phyloP scores from a whole-genome alignment of 2,797 vertebrate species.

The Lagorchestes hirsutus region DNA sequence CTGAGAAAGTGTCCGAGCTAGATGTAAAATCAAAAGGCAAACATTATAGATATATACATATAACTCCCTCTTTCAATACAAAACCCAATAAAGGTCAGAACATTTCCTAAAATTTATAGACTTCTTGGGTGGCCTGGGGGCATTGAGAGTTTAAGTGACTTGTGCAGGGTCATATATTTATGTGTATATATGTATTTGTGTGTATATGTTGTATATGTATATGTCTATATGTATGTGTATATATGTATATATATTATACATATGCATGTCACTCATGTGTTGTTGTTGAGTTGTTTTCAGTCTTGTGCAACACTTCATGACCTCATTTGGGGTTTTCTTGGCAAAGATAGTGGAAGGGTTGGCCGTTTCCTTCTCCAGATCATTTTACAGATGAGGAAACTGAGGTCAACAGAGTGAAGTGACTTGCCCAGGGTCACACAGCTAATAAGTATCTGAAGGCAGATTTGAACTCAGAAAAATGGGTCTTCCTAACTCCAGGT shows the following conservation, averaged over 20 bases:
- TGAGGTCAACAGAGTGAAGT: not conserved
- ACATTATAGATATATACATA: not conserved
- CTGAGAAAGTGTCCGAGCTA: not conserved
- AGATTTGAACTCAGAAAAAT: constrained; percentile 6
- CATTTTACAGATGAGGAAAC: not conserved
- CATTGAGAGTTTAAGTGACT: not conserved
- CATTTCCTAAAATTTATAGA: not conserved
- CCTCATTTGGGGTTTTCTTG: not conserved
- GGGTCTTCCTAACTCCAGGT: not conserved
- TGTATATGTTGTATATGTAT: too few species aligned
- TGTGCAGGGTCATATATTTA: not conserved
- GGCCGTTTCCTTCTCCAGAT: not conserved
- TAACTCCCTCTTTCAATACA: not conserved
- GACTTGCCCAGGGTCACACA: not conserved
- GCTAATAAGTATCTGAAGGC: not conserved
- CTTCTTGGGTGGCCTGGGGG: not conserved
- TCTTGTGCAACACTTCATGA: not conserved
- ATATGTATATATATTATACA: not conserved
- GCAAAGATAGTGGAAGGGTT: not conserved
- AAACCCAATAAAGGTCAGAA: not conserved
- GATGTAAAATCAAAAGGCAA: not conserved
- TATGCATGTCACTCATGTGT: not conserved
- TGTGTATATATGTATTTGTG: too few species aligned
- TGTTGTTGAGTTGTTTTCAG: not conserved
- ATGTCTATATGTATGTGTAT: too few species aligned